phyloP scores from a whole-genome alignment of 1,140 invertebrate genomes.

The Procambarus clarkii region DNA sequence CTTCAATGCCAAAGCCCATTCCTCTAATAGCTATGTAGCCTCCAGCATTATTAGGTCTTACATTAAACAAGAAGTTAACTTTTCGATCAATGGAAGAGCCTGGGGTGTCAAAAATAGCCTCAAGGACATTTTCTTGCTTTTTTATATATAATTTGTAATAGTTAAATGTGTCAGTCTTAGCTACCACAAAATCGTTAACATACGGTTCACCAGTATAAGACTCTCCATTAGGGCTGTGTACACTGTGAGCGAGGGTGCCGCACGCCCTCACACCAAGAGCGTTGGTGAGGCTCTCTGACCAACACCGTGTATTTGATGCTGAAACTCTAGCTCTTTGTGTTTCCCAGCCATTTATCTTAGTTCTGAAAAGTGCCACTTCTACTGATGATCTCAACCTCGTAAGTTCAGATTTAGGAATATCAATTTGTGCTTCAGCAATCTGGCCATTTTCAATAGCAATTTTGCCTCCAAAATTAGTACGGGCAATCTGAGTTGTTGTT shows the following conservation, averaged over 20 bases:
- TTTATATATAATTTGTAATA: constrained; percentile 46
- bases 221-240: not conserved
- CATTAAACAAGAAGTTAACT: constrained; percentile 40
- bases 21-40: constrained; percentile 36
- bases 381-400: constrained; percentile 36
- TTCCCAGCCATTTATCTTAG: constrained; percentile 9
- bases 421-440: constrained; percentile 24
- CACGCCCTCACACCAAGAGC: constrained; percentile 32
- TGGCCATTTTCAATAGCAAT: constrained; percentile 3
- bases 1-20: constrained; percentile 28
- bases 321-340: not conserved
- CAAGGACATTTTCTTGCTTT: constrained; percentile 25
- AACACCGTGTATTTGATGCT: not conserved
- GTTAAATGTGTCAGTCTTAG: constrained; percentile 47
- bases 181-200: constrained; percentile 15
- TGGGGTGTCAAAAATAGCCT: constrained; percentile 46
- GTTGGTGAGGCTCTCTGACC: constrained; percentile 14
- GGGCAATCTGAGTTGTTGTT: constrained; percentile 26
- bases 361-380: constrained; percentile 18
- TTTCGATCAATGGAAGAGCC: constrained; percentile 46
- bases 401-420: constrained; percentile 17
- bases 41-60: constrained; percentile 19
- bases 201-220: constrained; percentile 14
- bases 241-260: not conserved
- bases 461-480: constrained; percentile 35